Conservation (phyloP, 2,797 vertebrate species). For the Neosalanx taihuensis region DNA sequence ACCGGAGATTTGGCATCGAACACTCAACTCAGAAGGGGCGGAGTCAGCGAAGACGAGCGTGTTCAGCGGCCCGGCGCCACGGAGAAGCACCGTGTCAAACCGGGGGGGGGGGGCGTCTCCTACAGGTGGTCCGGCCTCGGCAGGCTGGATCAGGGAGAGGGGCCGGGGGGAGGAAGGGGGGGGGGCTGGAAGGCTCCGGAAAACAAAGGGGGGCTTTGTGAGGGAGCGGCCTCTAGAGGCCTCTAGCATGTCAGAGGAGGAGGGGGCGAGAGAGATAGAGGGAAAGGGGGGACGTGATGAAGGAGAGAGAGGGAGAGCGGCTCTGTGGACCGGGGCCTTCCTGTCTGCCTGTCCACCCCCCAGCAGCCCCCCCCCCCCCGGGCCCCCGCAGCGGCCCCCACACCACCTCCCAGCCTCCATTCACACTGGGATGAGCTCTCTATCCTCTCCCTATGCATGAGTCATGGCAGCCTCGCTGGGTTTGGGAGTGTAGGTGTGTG, state of each 20-base stretch:
- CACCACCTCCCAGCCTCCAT: too few relatives aligned
- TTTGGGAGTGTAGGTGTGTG: constrained; percentile 8
- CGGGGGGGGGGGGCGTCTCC: constrained; percentile 21
- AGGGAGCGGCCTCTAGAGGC: constrained; percentile 48
- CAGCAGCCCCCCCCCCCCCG: not conserved
- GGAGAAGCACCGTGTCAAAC: not conserved
- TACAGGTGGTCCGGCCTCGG: constrained; percentile 55
- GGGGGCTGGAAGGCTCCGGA: constrained; percentile 34
- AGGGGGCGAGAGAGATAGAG: constrained; percentile 38
- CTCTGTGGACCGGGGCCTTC: not conserved
- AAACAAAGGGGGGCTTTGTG: constrained; percentile 64
- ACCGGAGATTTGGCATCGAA: not conserved
- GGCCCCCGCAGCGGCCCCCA: too few relatives aligned
- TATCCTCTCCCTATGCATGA: not conserved
- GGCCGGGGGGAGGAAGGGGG: constrained; percentile 21
- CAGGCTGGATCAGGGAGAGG: constrained; percentile 20
- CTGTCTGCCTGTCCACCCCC: not conserved
- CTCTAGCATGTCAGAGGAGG: constrained; percentile 37
- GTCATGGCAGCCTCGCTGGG: not conserved
- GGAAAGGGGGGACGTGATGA: not conserved
- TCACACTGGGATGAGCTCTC: constrained; percentile 1
- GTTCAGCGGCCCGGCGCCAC: too few relatives aligned
- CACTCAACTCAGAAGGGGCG: not conserved
- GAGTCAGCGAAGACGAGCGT: too few relatives aligned
- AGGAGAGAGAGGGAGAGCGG: not conserved